Percentiles rank a stretch among this genome's conserved stretches.
These are phyloP conservation scores for Osmerus eperlanus DNA, from an alignment of 2,113 vertebrate genomes.

Conservation along the genomic window DNA sequence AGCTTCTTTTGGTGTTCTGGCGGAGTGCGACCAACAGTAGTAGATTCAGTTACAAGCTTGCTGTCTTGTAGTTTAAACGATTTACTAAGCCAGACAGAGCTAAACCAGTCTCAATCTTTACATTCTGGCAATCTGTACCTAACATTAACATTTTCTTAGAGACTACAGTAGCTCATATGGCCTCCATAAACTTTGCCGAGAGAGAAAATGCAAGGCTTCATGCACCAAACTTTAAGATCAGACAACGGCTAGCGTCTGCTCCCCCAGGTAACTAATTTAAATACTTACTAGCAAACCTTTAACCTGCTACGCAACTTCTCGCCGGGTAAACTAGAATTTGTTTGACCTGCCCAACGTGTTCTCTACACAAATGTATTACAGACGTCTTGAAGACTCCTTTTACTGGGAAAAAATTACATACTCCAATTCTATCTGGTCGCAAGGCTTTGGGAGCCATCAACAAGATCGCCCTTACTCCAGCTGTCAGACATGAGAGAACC, in stretches of 20 bases:
- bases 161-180: conserved; percentile 49
- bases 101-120: not conserved
- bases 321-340: not conserved
- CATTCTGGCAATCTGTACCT: too few relatives aligned
- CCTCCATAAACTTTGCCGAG: conserved; percentile 43
- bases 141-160: not conserved
- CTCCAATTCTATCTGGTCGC: conserved; percentile 46
- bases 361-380: conserved; percentile 10
- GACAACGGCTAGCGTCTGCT: conserved; percentile 59
- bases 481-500: conserved; percentile 43
- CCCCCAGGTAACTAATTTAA: conserved; percentile 10
- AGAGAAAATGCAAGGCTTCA: conserved; percentile 45
- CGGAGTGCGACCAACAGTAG: too few relatives aligned
- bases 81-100: not conserved
- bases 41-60: not conserved
- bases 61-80: not conserved
- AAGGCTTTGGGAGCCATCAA: conserved; percentile 58
- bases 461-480: conserved; percentile 42
- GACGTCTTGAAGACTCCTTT: conserved; percentile 41
- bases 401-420: conserved; percentile 36
- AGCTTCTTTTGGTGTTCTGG: too few relatives aligned
- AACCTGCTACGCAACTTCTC: too few relatives aligned
- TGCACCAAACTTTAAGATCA: conserved; percentile 39
- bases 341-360: not conserved
- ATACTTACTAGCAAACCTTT: too few relatives aligned